A percentile compares a stretch with the other conserved stretches of the same genome.
These are phyloP conservation scores for Rachycentron canadum DNA, from an alignment of 2,797 vertebrate species.

Conservation along the genomic window DNA sequence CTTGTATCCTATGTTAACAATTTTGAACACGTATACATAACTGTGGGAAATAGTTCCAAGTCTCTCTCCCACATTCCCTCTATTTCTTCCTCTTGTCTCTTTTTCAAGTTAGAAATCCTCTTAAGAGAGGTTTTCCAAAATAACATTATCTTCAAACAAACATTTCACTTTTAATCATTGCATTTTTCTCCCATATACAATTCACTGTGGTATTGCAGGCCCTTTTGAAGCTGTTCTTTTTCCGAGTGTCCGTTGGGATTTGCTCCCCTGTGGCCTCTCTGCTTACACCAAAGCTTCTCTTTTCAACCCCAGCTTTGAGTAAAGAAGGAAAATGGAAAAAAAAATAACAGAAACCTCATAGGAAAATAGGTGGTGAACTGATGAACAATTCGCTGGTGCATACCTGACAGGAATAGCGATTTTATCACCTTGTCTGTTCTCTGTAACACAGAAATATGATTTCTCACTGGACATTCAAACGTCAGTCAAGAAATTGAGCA, in stretches of 20 bases:
- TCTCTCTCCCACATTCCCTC: constrained; percentile 75
- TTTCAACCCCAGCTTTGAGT: constrained; percentile 86
- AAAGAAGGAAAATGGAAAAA: constrained; percentile 71
- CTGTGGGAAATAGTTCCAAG: constrained; percentile 81
- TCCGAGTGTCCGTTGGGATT: constrained; percentile 80
- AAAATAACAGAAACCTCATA: constrained; percentile 77
- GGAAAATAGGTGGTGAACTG: constrained; percentile 85
- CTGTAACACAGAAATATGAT: constrained; percentile 69
- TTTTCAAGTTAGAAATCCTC: constrained; percentile 83
- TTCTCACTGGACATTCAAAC: constrained; percentile 74
- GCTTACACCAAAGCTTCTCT: constrained; percentile 87
- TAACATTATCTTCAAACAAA: constrained; percentile 90
- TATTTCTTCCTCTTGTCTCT: constrained; percentile 72
- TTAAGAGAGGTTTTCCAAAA: constrained; percentile 86
- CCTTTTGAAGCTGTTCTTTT: constrained; percentile 87
- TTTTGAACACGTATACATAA: constrained; percentile 76
- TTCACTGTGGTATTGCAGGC: constrained; percentile 79
- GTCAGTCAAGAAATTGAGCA: constrained; percentile 79
- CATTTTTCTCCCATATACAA: constrained; percentile 81
- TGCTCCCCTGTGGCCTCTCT: constrained; percentile 82
- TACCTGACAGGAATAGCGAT: constrained; percentile 86
- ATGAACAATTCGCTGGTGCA: constrained; percentile 84
- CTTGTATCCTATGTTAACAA: constrained; percentile 54
- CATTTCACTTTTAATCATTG: constrained; percentile 90
- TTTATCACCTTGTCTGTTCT: constrained; percentile 76